Evolutionary conservation across 2,113 vertebrate genomes (phyloP).

Genomic region (Grammomys dolichurus): DNA sequence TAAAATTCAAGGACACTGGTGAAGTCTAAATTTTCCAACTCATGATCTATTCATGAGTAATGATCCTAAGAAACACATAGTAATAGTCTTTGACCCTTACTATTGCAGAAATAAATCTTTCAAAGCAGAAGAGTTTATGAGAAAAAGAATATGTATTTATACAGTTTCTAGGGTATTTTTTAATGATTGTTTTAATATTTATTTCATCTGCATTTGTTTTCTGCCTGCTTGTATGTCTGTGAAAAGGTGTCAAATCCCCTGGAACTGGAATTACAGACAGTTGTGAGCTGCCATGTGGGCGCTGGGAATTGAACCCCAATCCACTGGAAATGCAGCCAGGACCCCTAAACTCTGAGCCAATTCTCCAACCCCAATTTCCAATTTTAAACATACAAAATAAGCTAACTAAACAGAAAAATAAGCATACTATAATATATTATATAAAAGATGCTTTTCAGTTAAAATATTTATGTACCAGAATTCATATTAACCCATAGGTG

Average conservation of each 20-base stretch:
- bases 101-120: neutral
- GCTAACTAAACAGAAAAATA: neutral
- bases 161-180: neutral
- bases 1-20: constrained; percentile 57
- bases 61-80: neutral
- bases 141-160: neutral
- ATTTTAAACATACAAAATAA: constrained; percentile 27
- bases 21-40: constrained; percentile 59
- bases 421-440: neutral
- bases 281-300: too few species aligned
- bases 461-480: neutral
- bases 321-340: too few species aligned
- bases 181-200: too few species aligned
- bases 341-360: too few species aligned
- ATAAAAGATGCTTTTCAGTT: constrained; percentile 15
- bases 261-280: too few species aligned
- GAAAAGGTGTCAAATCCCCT: too few species aligned
- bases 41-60: constrained; percentile 41
- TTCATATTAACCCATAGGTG: neutral
- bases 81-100: neutral
- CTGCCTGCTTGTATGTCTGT: too few species aligned
- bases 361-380: too few species aligned
- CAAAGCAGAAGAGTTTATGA: neutral
- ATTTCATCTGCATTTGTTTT: too few species aligned
- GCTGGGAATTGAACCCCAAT: too few species aligned